phyloP scores from a whole-genome alignment of 2,113 vertebrate genomes.

The Gymnocephalus cernua region DNA sequence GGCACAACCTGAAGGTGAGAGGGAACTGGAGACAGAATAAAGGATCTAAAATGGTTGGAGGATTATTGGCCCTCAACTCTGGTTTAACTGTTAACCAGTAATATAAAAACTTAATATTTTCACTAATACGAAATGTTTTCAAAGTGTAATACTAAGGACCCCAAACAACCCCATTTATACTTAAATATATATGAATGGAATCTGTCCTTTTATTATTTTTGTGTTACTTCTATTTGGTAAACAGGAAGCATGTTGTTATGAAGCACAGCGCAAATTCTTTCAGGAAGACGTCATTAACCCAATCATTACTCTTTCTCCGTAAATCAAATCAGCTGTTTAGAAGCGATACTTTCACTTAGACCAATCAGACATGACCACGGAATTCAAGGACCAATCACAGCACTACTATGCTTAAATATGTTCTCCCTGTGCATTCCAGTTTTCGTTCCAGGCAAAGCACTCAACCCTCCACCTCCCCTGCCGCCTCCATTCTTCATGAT shows the following conservation, averaged over 20 bases:
- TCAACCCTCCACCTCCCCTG: too few species aligned
- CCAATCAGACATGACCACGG: too few species aligned
- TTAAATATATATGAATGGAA: background rate
- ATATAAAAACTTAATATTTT: background rate
- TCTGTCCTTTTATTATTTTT: background rate
- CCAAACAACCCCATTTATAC: background rate
- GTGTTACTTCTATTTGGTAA: background rate
- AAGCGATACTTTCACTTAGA: too few species aligned
- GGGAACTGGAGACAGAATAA: slow-evolving; percentile 38
- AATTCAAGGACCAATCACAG: too few species aligned
- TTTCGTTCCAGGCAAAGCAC: too few species aligned
- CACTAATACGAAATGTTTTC: background rate
- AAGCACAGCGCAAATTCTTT: too few species aligned
- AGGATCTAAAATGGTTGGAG: slow-evolving; percentile 16
- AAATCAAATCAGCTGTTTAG: too few species aligned
- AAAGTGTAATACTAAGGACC: background rate
- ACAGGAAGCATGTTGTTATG: slow-evolving; percentile 5
- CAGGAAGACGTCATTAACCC: too few species aligned
- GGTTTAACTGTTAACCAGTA: slow-evolving; percentile 1
- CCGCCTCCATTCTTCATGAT: too few species aligned
- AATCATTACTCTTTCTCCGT: too few species aligned
- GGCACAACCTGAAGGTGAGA: slow-evolving; percentile 50
- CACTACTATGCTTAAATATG: too few species aligned
- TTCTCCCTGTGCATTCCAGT: too few species aligned
- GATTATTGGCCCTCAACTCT: background rate